Base-by-base conservation (phyloP, 2,888 invertebrate species). In the Napeogenes sylphis region DNA sequence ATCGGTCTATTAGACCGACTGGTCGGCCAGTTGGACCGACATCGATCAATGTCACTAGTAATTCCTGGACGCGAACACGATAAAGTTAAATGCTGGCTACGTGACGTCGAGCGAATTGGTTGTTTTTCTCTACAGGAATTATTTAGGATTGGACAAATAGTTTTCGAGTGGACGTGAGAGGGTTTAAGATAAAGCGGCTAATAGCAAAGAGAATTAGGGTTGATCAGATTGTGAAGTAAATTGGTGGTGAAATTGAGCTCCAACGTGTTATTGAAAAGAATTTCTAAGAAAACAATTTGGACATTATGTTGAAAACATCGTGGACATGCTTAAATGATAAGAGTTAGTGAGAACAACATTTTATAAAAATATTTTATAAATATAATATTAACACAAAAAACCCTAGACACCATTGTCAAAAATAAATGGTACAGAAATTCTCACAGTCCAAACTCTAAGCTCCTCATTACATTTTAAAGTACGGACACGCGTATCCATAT, bases 111-210 rank as follows among this genome's bases (percentile, higher is more conserved):
- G 68, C 66, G 74, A 74, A 76, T 77, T 73, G 76, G 74, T 74
- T 78, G 78, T 82, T 84, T 84, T 84, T 83, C 82, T 76, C 75
- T 70, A 71, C 67, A 65, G 66, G 78, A 76, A 82, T 81, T 81
- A 80, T 82, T 81, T 80, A 76, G 78, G 76, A 77, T 70, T 69
- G 81, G 79, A 82, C 83, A 83, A 83, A 83, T 80, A 83, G 82
- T 81, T 79, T 74, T 76, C 73, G 75, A 76, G 76, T 70, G 73
- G 72, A 73, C 75, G 72, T 72, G 73, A 74, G 75, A 75, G 75
- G 75, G 74, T 75, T 74, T 68, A 70, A 71, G 73, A 73, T 74
- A 73, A 73, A 71, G 70, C 55, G 68, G 70, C 70, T 72, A 73
- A 73, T 71, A 71, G 70, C 66, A 68, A 59, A 64, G 65, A 68